phyloP scores from a whole-genome alignment of 2,113 vertebrate species.

The Gracilinanus agilis region DNA sequence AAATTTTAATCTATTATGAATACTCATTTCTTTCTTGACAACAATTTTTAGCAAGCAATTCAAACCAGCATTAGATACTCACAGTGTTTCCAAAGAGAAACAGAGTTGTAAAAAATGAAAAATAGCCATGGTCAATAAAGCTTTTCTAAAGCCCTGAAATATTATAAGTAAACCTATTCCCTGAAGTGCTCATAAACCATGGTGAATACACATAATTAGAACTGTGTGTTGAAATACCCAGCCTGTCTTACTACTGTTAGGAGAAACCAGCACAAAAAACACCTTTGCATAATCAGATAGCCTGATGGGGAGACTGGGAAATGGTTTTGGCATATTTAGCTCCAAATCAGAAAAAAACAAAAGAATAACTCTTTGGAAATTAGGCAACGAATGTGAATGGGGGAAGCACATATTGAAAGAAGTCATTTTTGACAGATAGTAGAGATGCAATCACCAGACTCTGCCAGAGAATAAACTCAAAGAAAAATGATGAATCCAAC shows the following conservation, averaged over 20 bases:
- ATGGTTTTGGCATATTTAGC: not conserved
- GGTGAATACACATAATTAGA: slow-evolving; percentile 16
- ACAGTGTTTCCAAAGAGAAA: slow-evolving; percentile 9
- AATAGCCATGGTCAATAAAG: slow-evolving; percentile 48
- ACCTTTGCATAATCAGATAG: slow-evolving; percentile 31
- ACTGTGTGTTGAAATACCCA: rapidly evolving
- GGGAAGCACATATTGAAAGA: not conserved
- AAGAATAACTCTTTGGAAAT: slow-evolving; percentile 14
- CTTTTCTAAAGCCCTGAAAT: slow-evolving; percentile 12
- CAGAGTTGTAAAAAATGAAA: slow-evolving; percentile 53
- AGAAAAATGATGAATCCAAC: not conserved
- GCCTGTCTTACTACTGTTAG: not conserved
- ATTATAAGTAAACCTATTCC: slow-evolving; percentile 43
- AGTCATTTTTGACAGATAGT: not conserved
- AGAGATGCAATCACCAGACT: not conserved
- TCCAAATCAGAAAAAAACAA: not conserved
- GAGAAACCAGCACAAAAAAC: not conserved
- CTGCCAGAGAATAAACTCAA: not conserved
- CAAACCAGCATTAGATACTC: slow-evolving; percentile 21
- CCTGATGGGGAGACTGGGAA: not conserved
- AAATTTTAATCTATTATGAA: slow-evolving; percentile 61
- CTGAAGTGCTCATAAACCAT: slow-evolving; percentile 47
- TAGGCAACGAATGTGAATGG: not conserved
- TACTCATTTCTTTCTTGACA: slow-evolving; percentile 65
- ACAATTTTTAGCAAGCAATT: slow-evolving; percentile 52